Conservation (phyloP, 2,888 invertebrate genomes). For the Acleris sparsana region DNA sequence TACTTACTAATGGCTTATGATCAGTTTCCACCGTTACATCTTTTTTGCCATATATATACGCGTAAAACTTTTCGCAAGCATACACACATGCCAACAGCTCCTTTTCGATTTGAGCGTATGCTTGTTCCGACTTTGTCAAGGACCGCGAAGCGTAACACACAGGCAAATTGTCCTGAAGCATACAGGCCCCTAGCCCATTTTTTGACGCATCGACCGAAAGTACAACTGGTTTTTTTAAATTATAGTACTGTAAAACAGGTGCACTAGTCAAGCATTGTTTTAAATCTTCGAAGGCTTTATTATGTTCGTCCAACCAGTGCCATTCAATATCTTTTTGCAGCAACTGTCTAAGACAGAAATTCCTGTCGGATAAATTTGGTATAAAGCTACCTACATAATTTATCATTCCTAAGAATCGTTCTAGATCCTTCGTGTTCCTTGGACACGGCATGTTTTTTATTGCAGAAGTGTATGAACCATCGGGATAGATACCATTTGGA, state of each 20-base stretch:
- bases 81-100: constrained; percentile 14
- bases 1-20: constrained; percentile 32
- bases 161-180: constrained; percentile 31
- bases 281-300: constrained; percentile 24
- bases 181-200: constrained; percentile 18
- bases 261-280: not conserved
- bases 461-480: constrained; percentile 5
- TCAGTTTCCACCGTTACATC: constrained; percentile 24
- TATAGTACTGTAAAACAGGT: constrained; percentile 37
- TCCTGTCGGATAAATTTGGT: too few species aligned
- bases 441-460: too few species aligned
- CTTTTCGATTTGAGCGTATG: constrained; percentile 14
- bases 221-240: constrained; percentile 28
- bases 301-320: not conserved
- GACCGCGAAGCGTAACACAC: constrained; percentile 36
- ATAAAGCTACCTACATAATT: too few species aligned
- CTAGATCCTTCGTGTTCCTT: too few species aligned
- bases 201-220: constrained; percentile 39
- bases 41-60: not conserved
- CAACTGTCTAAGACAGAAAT: too few species aligned
- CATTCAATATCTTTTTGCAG: too few species aligned
- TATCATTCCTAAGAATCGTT: too few species aligned
- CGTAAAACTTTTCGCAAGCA: constrained; percentile 28
- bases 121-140: not conserved
- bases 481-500: constrained; percentile 19